Percentiles rank a stretch among this genome's conserved stretches.
Evolutionary conservation across 2,888 invertebrate species (phyloP).

Genomic region (Philopedon plagiatum): DNA sequence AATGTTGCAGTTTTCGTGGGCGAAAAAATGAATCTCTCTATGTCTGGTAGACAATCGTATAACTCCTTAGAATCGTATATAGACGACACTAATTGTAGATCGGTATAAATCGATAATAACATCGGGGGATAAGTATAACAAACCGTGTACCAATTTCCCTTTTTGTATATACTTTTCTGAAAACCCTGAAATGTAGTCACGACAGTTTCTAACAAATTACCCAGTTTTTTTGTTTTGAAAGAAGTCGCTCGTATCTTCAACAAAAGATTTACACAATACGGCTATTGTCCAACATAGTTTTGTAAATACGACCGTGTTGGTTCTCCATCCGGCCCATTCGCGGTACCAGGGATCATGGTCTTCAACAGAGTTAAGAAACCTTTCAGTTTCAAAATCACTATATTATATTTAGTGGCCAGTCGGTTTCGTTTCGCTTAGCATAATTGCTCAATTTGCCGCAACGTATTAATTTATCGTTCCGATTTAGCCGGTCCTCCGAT

Average conservation of each 20-base stretch:
- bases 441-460: not conserved
- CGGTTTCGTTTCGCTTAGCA: not conserved
- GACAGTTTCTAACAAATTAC: not conserved
- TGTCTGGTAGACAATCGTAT: not conserved
- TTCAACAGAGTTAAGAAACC: not conserved
- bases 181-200: not conserved
- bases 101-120: not conserved
- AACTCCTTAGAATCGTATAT: not conserved
- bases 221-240: not conserved
- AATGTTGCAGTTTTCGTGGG: not conserved
- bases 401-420: not conserved
- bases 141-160: not conserved
- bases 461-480: not conserved
- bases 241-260: not conserved
- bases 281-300: not conserved
- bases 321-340: not conserved
- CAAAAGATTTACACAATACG: not conserved
- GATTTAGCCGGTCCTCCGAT: not conserved
- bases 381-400: not conserved
- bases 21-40: not conserved
- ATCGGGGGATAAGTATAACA: not conserved
- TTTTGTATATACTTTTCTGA: not conserved
- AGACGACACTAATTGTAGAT: not conserved
- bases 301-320: not conserved
- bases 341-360: not conserved